Conservation (phyloP, 2,113 vertebrate genomes). For the Glaucidium brasilianum region DNA sequence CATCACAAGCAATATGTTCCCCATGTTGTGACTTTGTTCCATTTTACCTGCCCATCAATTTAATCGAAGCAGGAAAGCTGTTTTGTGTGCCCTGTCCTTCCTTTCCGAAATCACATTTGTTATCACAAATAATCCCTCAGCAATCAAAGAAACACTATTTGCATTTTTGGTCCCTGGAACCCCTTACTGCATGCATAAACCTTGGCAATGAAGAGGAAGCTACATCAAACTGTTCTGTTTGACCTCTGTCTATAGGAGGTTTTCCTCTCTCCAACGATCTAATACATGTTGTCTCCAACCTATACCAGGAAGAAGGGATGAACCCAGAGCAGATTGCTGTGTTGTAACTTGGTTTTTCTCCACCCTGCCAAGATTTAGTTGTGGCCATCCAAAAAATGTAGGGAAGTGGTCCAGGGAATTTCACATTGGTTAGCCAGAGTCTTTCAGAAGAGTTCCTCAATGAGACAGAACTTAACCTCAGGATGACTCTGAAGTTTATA, state of each 20-base stretch:
- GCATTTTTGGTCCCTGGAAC: slow-evolving; percentile 14
- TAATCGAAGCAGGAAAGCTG: not conserved
- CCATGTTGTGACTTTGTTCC: not conserved
- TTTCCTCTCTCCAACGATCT: slow-evolving; percentile 31
- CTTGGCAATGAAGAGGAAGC: slow-evolving; percentile 14
- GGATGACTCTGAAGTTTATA: slow-evolving; percentile 72
- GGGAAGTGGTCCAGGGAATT: slow-evolving; percentile 3
- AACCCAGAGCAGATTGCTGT: slow-evolving; percentile 49
- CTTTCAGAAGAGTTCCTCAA: slow-evolving; percentile 35
- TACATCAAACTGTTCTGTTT: slow-evolving; percentile 5
- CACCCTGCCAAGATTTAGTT: slow-evolving; percentile 45
- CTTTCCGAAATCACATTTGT: not conserved
- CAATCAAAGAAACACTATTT: not conserved
- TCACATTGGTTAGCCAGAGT: slow-evolving; percentile 51
- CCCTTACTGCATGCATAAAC: not conserved
- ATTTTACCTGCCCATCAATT: not conserved
- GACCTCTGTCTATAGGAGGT: slow-evolving; percentile 6
- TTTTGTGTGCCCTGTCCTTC: not conserved
- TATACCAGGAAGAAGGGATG: slow-evolving; percentile 41
- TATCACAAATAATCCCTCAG: not conserved
- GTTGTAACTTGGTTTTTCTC: slow-evolving; percentile 30
- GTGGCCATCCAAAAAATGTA: slow-evolving; percentile 16
- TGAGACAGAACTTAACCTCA: slow-evolving; percentile 61
- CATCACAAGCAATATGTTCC: not conserved
- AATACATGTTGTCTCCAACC: slow-evolving; percentile 2